Percentiles rank a stretch among this genome's conserved stretches.
phyloP scores from a whole-genome alignment of 2,797 vertebrate species.

The Xiphorhynchus erythropygius region DNA sequence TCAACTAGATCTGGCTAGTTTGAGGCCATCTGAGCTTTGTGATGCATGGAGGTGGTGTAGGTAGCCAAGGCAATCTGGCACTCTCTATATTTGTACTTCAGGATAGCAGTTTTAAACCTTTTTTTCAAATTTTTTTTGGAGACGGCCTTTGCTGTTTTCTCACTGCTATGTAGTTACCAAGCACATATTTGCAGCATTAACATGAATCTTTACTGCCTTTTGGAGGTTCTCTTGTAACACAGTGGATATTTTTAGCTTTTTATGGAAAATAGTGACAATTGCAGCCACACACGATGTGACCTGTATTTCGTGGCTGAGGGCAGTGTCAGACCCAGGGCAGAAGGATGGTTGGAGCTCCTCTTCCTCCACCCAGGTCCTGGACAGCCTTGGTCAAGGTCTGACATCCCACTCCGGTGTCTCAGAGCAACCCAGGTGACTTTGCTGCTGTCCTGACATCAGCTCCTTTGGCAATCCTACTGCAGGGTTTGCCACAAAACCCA shows the following conservation, averaged over 20 bases:
- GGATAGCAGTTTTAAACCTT: neutral
- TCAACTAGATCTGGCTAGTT: neutral
- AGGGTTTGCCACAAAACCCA: neutral
- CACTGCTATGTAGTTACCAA: neutral
- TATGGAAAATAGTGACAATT: neutral
- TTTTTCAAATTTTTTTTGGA: neutral
- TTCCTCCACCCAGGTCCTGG: neutral
- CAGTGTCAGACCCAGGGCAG: accelerated
- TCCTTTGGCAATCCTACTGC: neutral
- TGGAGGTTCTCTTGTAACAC: neutral
- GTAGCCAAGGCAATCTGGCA: neutral
- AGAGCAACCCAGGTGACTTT: neutral
- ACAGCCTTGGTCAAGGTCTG: neutral
- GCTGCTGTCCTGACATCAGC: neutral
- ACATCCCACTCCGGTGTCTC: accelerated
- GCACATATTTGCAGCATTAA: neutral
- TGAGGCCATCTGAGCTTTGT: slow-evolving; percentile 5
- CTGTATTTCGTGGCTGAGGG: accelerated
- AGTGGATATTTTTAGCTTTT: neutral
- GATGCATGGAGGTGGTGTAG: slow-evolving; percentile 16
- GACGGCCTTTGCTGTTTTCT: neutral
- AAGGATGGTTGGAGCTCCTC: neutral
- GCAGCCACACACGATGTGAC: accelerated
- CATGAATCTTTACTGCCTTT: neutral
- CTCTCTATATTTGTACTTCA: neutral